Evolutionary conservation across 2,888 invertebrate species (phyloP), one percentile per base, ranked within the genome.

Genomic region (Euphydryas editha): DNA sequence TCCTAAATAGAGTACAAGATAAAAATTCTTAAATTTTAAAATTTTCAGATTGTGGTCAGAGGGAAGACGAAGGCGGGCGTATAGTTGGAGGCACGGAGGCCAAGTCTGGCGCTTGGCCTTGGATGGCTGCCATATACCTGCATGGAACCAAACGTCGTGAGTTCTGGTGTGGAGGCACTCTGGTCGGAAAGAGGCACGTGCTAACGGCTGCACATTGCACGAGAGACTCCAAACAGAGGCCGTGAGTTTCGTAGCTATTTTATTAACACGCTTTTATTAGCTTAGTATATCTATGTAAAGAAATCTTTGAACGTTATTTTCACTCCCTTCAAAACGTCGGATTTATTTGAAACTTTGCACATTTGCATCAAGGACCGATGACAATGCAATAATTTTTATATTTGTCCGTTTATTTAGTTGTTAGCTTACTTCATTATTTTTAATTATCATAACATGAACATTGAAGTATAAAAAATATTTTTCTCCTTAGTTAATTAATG

Each of bases 201-300:
- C 86, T 98, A 7, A 98, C 98, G 0, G 98, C 98, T 0, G 98
- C 98, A 0, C 98, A 98, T 93, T 98, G 98, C 80, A 98, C 98
- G 0, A 94, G 97, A 71, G 98, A 98, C 84, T 96, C 97, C 0
- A 94, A 96, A 76, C 98, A 98, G 82, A 95, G 96, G 82, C 97
- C 97, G 98, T 98, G 88, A 94, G 95, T 93, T 65, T 30, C 37
- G 15, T 15, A 10, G 6, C 10, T 21, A 21, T 24, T 30, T 67
- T 63, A 64, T 68, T 21, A 30, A 7, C 4, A 30, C 30, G 30
- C n/a, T 30, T 2, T 30, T 8, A 2, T 3, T 7, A 24, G 24
- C 8, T 30, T 8, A 4, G 0, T 30, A 24, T 30, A n/a, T n/a
- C n/a, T n/a, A n/a, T n/a, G n/a, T n/a, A n/a, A n/a, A n/a, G n/a